A percentile compares a stretch with the other conserved stretches of the same genome.
These are phyloP conservation scores for Ptyas mucosa DNA, from an alignment of 2,113 vertebrate genomes.

Conservation along the genomic window DNA sequence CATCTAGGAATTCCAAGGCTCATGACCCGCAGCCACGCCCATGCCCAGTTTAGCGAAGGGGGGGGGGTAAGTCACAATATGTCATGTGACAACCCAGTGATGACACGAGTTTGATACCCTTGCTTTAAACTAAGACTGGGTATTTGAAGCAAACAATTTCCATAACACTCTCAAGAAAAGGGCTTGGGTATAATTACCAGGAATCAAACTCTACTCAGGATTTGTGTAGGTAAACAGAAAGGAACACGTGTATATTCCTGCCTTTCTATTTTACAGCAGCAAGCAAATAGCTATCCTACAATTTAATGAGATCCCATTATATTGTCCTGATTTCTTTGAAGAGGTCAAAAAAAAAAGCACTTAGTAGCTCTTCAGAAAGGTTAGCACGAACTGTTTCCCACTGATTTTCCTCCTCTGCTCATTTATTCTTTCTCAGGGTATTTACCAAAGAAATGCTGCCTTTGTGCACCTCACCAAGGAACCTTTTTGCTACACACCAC, in stretches of 20 bases:
- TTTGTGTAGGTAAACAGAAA: background rate
- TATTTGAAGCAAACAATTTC: background rate
- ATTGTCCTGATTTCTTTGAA: background rate
- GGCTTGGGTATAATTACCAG: background rate
- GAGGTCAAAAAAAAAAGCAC: slow-evolving; percentile 18
- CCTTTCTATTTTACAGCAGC: background rate
- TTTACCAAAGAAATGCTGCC: slow-evolving; percentile 2
- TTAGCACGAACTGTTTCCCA: slow-evolving; percentile 21
- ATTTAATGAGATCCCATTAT: background rate
- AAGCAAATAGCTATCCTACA: background rate
- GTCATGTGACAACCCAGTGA: no score
- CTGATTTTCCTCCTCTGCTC: background rate
- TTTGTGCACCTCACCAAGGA: background rate
- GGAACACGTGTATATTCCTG: background rate
- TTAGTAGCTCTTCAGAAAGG: background rate
- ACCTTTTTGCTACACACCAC: slow-evolving; percentile 1
- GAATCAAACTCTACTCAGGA: background rate
- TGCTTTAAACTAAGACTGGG: background rate
- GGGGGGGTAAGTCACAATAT: no score
- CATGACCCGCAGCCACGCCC: no score
- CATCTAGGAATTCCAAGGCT: background rate
- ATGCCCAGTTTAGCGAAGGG: no score
- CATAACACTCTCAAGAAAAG: background rate
- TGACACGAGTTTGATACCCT: no score
- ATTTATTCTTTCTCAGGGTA: background rate